These are phyloP conservation scores for Nyctereutes procyonoides DNA, from an alignment of 2,113 vertebrate species.

Conservation along the genomic window DNA sequence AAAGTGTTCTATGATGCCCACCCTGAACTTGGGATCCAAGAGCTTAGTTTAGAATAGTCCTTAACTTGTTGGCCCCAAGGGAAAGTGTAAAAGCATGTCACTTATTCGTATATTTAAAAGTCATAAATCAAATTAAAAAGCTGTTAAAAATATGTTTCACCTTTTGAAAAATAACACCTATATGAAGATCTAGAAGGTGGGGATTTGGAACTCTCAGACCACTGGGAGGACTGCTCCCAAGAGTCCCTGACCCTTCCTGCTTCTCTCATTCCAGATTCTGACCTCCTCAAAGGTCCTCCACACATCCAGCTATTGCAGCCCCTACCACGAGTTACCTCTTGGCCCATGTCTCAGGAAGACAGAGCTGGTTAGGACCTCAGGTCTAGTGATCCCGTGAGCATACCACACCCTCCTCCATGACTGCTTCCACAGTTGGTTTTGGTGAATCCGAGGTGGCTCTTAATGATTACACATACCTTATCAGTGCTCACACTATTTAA, in stretches of 20 bases:
- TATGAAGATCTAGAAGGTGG: not conserved
- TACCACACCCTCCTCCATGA: not conserved
- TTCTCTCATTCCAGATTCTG: too few relatives aligned
- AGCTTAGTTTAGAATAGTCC: not conserved
- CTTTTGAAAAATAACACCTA: not conserved
- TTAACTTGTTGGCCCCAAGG: too few relatives aligned
- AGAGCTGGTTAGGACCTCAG: not conserved
- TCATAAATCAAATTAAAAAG: not conserved
- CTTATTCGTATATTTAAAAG: not conserved
- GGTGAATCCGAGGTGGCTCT: not conserved
- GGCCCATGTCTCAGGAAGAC: not conserved
- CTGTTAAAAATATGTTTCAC: not conserved
- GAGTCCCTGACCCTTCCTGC: not conserved
- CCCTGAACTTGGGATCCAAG: not conserved
- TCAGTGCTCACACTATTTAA: not conserved
- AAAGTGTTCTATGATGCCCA: not conserved
- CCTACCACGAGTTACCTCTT: not conserved
- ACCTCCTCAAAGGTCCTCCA: not conserved
- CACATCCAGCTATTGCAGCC: rapidly evolving
- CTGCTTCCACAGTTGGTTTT: rapidly evolving
- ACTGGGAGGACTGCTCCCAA: not conserved
- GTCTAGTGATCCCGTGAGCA: too few relatives aligned
- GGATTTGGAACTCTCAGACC: not conserved
- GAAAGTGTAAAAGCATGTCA: not conserved
- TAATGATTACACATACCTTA: not conserved